A percentile compares a stretch with the other conserved stretches of the same genome.
phyloP scores from a whole-genome alignment of 2,797 vertebrate genomes.

The Champsocephalus gunnari region DNA sequence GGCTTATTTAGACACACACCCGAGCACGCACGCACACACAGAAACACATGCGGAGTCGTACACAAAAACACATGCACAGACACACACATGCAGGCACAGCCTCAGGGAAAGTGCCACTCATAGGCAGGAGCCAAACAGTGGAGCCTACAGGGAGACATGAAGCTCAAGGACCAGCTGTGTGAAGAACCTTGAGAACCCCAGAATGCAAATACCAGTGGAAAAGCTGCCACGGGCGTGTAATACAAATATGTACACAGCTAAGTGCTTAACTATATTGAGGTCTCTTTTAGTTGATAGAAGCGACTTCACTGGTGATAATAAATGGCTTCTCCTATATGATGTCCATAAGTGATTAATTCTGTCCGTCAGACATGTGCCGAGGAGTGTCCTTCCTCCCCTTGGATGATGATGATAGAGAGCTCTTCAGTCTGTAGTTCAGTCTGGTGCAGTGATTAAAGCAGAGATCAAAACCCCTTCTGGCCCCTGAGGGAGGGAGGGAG shows the following conservation, averaged over 20 bases:
- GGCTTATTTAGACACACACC: constrained; percentile 63
- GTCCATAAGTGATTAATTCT: constrained; percentile 76
- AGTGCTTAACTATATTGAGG: constrained; percentile 65
- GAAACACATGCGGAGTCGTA: constrained; percentile 33
- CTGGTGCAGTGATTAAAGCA: constrained; percentile 75
- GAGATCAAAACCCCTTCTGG: constrained; percentile 65
- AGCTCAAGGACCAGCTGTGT: constrained; percentile 79
- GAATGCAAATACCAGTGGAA: constrained; percentile 68
- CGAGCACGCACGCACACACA: constrained; percentile 8
- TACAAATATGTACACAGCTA: constrained; percentile 77
- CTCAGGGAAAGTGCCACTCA: constrained; percentile 79
- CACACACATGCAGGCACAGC: constrained; percentile 64
- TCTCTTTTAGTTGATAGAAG: constrained; percentile 67
- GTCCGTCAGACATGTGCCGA: constrained; percentile 72
- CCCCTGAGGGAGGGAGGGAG: constrained; percentile 33
- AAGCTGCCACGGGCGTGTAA: constrained; percentile 70
- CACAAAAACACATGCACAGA: constrained; percentile 37
- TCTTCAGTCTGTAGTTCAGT: constrained; percentile 69
- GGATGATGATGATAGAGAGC: constrained; percentile 77
- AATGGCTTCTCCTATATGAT: constrained; percentile 67
- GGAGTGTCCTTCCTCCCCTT: constrained; percentile 65
- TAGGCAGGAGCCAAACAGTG: constrained; percentile 69
- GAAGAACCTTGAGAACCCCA: constrained; percentile 72
- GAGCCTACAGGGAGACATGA: constrained; percentile 79
- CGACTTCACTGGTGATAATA: constrained; percentile 53